A percentile compares a stretch with the other conserved stretches of the same genome.
Conservation (phyloP, 2,113 vertebrate genomes). For the Pongo abelii region DNA sequence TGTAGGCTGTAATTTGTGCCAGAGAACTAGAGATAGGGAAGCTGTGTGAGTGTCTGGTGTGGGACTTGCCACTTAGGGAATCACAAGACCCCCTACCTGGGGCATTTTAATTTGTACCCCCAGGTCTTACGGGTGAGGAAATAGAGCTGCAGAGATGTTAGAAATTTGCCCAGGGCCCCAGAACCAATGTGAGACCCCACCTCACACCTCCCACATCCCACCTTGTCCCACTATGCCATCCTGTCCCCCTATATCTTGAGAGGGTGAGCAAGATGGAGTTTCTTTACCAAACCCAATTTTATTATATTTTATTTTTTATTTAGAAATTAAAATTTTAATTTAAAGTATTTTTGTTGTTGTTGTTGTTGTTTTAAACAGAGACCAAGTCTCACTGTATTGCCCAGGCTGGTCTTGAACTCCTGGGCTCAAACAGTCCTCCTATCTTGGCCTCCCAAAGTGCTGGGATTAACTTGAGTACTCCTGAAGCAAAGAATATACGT, state of each 20-base stretch:
- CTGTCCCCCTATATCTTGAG: neutral
- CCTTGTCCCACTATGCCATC: neutral
- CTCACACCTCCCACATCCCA: neutral
- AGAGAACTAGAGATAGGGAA: neutral
- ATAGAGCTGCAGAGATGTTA: neutral
- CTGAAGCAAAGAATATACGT: neutral
- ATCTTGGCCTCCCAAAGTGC: too few species aligned
- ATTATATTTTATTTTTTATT: neutral
- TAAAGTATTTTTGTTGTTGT: too few species aligned
- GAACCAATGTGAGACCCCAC: neutral
- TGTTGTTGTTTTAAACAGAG: too few species aligned
- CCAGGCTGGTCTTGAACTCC: too few species aligned
- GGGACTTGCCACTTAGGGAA: neutral
- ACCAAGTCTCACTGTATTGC: too few species aligned
- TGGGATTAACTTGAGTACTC: neutral
- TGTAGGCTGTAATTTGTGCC: rapidly evolving
- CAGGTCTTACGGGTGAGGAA: neutral
- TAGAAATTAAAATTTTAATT: too few species aligned
- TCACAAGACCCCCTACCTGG: too few species aligned
- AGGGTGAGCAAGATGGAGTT: neutral
- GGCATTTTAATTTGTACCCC: neutral
- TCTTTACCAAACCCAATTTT: neutral
- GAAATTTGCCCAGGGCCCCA: neutral
- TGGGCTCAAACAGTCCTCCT: too few species aligned
- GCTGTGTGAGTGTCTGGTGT: neutral